Evolutionary conservation across 2,888 invertebrate species (phyloP), one percentile per base, ranked within the genome.

Genomic region (Azorinus chamasolen): DNA sequence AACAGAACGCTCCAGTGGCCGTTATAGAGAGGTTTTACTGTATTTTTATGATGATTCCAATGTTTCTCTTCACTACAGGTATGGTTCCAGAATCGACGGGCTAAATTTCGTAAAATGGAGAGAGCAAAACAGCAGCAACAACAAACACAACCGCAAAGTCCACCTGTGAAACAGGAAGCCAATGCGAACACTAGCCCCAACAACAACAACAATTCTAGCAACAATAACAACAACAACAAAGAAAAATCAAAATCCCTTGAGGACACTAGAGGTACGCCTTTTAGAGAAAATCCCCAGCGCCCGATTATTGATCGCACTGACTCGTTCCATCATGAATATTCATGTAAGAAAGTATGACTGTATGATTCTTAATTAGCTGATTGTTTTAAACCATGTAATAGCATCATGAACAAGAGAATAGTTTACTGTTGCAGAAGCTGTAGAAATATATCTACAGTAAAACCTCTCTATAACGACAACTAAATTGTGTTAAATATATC

Each of bases 61-160:
- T 20, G 5, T 45, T 45, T 45, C 3, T 8, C 16, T 20, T 70
- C 27, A 32, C 63, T 72, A 5, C 65, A 93, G 93, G 93, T 93
- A 2, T 93, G 93, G 93, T 93, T 93, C 78, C 93, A 93, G 83
- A 93, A 93, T 71, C 84, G 93, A 25, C 84, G 93, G 27, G 93
- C 93, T 1, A 93, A 93, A 78, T 93, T 93, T 85, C 81, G 93
- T 41, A 93, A 93, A 84, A 90, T 93, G 90, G 93, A 93, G 77
- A 61, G 92, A 54, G 89, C 91, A 62, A 93, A 93, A 82, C 92
- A 92, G 63, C 90, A 90, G 54, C 89, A 90, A 63, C 86, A 85
- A 16, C 75, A 72, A 27, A 80, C 68, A 24, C 79, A 83, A 51
- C 83, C 81, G 24, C 80, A 80, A 46, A 80, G 75, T 55, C 81